Evolutionary conservation across 2,113 vertebrate genomes (phyloP).

Genomic region (Blennius ocellaris): DNA sequence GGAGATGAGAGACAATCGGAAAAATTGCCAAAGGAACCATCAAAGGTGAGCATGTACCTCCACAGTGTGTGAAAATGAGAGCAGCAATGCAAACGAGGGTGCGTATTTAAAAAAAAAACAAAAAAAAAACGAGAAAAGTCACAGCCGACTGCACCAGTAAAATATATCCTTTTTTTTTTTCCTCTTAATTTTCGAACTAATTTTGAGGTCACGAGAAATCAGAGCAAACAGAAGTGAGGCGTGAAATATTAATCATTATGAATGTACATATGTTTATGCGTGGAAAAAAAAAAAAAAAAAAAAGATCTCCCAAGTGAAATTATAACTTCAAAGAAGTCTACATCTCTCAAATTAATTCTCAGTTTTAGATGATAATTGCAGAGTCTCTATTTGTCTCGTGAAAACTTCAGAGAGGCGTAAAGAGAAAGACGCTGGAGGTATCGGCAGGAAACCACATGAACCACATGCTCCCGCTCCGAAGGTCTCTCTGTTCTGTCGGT

Average conservation of each 20-base stretch:
- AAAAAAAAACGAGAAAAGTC: too few species aligned
- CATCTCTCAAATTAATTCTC: conserved; percentile 9
- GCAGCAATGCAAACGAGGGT: not conserved
- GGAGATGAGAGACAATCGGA: conserved; percentile 57
- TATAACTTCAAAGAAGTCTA: conserved; percentile 35
- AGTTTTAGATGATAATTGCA: not conserved
- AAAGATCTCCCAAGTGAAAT: conserved; percentile 14
- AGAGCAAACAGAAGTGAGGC: conserved; percentile 33
- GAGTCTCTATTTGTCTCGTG: not conserved
- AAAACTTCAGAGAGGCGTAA: not conserved
- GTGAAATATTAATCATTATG: conserved; percentile 36
- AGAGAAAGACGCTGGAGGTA: conserved; percentile 30
- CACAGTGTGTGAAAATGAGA: conserved; percentile 44
- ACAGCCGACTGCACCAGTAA: not conserved
- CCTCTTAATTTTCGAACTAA: conserved; percentile 23
- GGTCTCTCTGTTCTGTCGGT: conserved; percentile 26
- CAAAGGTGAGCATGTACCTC: conserved; percentile 58
- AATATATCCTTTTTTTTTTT: conserved; percentile 10
- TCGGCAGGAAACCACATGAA: conserved; percentile 51
- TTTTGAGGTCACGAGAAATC: conserved; percentile 40
- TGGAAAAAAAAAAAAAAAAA: not conserved
- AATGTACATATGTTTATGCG: conserved; percentile 3
- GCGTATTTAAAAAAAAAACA: too few species aligned
- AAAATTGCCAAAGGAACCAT: conserved; percentile 57
- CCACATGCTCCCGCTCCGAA: conserved; percentile 28